Evolutionary conservation across 2,113 vertebrate genomes (phyloP).

Genomic region (Centropus unirufus): DNA sequence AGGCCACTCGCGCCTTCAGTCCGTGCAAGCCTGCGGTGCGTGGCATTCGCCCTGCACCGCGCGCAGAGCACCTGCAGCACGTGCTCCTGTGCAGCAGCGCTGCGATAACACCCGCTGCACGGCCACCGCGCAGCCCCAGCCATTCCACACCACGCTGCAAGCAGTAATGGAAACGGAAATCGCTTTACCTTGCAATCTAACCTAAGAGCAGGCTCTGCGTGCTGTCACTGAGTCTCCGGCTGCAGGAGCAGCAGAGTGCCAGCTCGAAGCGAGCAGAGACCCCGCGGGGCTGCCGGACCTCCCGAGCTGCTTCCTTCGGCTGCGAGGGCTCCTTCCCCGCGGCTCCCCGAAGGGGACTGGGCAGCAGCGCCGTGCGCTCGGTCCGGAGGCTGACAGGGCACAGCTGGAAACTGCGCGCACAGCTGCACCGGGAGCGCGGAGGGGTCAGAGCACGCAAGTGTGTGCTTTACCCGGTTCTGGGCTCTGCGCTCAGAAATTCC

Average conservation of each 20-base stretch:
- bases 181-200: conserved; percentile 83
- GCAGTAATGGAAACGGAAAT: conserved; percentile 77
- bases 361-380: conserved; percentile 73
- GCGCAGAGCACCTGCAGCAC: conserved; percentile 1
- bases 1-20: conserved; percentile 25
- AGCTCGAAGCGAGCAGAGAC: conserved; percentile 74
- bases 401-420: conserved; percentile 75
- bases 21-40: conserved; percentile 23
- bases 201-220: conserved; percentile 79
- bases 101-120: conserved; percentile 3
- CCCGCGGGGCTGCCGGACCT: conserved; percentile 74
- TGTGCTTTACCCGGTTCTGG: conserved; percentile 15
- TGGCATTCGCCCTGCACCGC: conserved; percentile 45
- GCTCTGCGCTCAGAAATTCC: neutral
- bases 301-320: conserved; percentile 71
- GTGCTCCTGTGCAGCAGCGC: too few relatives aligned
- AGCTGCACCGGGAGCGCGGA: conserved; percentile 23
- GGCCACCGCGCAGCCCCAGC: conserved; percentile 57
- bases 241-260: conserved; percentile 76
- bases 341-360: conserved; percentile 48
- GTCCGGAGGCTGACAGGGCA: conserved; percentile 86
- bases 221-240: conserved; percentile 79
- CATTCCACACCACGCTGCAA: conserved; percentile 72
- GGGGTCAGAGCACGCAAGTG: conserved; percentile 55
- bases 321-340: conserved; percentile 73